Evolutionary conservation across 2,888 invertebrate species (phyloP).

Genomic region (Hypsopygia costalis): DNA sequence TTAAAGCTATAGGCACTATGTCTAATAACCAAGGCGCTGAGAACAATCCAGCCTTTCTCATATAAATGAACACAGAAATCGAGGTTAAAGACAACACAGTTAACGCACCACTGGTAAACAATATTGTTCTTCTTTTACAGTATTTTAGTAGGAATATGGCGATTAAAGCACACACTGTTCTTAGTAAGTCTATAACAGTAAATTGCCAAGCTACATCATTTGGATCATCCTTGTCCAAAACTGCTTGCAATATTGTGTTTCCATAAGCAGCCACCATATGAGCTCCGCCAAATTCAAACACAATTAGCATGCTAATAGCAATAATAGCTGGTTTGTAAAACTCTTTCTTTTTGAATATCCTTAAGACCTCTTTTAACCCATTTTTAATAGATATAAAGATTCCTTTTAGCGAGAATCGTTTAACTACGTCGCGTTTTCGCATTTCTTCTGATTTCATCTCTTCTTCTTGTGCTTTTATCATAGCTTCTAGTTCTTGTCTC

Average conservation of each 20-base stretch:
- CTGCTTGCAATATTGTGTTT: constrained; percentile 60
- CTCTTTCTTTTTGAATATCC: constrained; percentile 68
- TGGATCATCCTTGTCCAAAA: constrained; percentile 51
- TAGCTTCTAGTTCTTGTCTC: constrained; percentile 59
- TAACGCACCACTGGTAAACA: constrained; percentile 61
- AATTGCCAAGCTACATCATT: constrained; percentile 78
- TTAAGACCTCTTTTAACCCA: constrained; percentile 46
- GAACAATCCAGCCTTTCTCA: constrained; percentile 51
- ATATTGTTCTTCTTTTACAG: constrained; percentile 57
- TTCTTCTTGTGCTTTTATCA: constrained; percentile 60
- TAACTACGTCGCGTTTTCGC: constrained; percentile 31
- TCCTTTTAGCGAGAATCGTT: constrained; percentile 36
- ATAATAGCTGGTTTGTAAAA: constrained; percentile 69
- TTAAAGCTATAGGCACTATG: constrained; percentile 56
- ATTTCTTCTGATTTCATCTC: constrained; percentile 40
- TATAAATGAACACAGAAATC: constrained; percentile 62
- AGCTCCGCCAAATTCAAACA: constrained; percentile 71
- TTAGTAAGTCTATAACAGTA: constrained; percentile 82
- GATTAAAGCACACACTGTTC: constrained; percentile 81
- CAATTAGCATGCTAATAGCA: constrained; percentile 69
- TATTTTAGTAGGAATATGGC: constrained; percentile 70
- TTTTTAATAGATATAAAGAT: constrained; percentile 42
- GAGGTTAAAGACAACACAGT: constrained; percentile 58
- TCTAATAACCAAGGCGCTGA: constrained; percentile 51
- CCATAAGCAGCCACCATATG: constrained; percentile 73